phyloP scores from a whole-genome alignment of 2,113 vertebrate species.

The Gasterosteus aculeatus region DNA sequence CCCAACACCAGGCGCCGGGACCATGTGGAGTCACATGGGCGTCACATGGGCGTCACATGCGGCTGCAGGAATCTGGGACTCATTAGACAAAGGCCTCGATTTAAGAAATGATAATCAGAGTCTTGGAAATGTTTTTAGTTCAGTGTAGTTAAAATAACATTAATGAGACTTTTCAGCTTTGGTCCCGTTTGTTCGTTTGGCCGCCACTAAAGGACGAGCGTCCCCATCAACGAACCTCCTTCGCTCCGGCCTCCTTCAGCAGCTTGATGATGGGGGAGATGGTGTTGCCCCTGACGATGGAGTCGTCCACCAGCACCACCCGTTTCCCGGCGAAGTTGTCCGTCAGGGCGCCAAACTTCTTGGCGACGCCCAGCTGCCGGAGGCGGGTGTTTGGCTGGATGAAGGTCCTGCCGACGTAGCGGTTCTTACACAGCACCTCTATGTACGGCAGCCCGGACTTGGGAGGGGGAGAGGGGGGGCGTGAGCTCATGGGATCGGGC shows the following conservation, averaged over 20 bases:
- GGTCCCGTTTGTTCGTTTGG: too few species aligned
- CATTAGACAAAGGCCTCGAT: too few species aligned
- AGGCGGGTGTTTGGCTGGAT: constrained; percentile 98
- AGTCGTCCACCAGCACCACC: constrained; percentile 95
- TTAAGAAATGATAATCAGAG: too few species aligned
- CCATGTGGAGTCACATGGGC: too few species aligned
- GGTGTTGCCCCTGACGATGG: constrained; percentile 97
- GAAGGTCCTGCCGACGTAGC: constrained; percentile 96
- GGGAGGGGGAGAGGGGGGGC: not conserved
- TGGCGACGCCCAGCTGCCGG: constrained; percentile 95
- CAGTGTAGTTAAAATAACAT: too few species aligned
- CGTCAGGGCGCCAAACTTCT: constrained; percentile 96
- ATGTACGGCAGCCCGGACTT: constrained; percentile 93
- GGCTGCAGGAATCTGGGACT: too few species aligned
- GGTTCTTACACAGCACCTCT: constrained; percentile 98
- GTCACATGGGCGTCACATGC: too few species aligned
- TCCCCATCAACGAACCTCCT: constrained; percentile 84
- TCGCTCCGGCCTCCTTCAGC: constrained; percentile 95
- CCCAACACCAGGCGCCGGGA: too few species aligned
- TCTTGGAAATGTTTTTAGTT: too few species aligned
- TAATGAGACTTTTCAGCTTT: too few species aligned
- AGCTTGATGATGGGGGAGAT: constrained; percentile 98
- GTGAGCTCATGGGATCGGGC: not conserved
- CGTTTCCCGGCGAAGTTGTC: constrained; percentile 97
- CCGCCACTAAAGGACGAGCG: too few species aligned